Percentiles rank a stretch among this genome's conserved stretches.
Conservation (phyloP, 2,797 vertebrate species). For the Danio albolineatus region DNA sequence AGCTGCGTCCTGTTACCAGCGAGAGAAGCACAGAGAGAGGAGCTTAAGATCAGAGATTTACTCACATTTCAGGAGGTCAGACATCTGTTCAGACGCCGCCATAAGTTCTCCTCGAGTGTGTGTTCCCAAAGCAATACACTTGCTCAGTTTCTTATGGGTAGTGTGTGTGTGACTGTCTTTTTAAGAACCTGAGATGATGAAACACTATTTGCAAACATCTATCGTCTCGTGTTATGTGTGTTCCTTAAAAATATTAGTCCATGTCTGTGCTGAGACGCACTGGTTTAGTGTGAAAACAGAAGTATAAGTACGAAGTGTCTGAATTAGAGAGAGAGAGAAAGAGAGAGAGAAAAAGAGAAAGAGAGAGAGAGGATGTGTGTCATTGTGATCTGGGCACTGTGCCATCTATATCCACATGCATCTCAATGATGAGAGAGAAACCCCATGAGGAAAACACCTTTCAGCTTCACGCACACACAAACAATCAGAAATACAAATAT, state of each 20-base stretch:
- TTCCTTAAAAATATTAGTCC: slow-evolving; percentile 19
- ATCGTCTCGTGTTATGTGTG: neutral
- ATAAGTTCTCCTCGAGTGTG: slow-evolving; percentile 17
- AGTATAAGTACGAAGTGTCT: slow-evolving; percentile 24
- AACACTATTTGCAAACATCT: neutral
- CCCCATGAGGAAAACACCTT: slow-evolving; percentile 40
- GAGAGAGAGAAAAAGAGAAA: neutral
- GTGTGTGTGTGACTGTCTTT: slow-evolving; percentile 17
- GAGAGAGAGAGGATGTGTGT: slow-evolving; percentile 8
- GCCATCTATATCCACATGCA: slow-evolving; percentile 18
- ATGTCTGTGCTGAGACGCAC: slow-evolving; percentile 7
- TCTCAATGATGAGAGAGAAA: slow-evolving; percentile 41
- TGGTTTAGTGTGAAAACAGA: slow-evolving; percentile 31
- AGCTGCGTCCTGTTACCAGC: slow-evolving; percentile 1
- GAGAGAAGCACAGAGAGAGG: slow-evolving; percentile 29
- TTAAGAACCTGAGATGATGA: neutral
- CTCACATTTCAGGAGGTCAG: slow-evolving; percentile 39
- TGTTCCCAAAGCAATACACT: slow-evolving; percentile 1
- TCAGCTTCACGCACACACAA: slow-evolving; percentile 20
- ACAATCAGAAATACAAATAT: neutral
- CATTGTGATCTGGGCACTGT: neutral
- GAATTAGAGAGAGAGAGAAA: slow-evolving; percentile 3
- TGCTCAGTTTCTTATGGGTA: slow-evolving; percentile 5
- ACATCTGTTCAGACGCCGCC: slow-evolving; percentile 33
- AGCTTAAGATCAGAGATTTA: slow-evolving; percentile 57